Evolutionary conservation across 2,888 invertebrate genomes (phyloP).

Genomic region (Schizaphis graminum): DNA sequence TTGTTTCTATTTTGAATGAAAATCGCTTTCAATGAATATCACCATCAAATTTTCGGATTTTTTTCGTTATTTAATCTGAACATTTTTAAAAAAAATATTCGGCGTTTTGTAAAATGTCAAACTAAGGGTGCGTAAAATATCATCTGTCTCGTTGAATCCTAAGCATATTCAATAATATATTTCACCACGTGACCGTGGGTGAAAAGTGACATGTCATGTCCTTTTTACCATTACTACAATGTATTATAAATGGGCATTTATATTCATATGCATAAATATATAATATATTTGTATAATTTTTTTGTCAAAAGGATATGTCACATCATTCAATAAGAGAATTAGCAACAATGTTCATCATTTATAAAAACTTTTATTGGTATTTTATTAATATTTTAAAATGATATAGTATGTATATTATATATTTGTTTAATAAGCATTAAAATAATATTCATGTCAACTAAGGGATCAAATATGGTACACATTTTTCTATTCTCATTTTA

Average conservation of each 20-base stretch:
- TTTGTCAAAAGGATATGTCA: conserved; percentile 26
- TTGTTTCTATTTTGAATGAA: conserved; percentile 18
- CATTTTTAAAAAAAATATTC: neutral
- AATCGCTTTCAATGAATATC: neutral
- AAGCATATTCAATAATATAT: conserved; percentile 50
- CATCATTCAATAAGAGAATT: conserved; percentile 31
- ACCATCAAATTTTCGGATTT: neutral
- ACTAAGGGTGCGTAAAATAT: conserved; percentile 47
- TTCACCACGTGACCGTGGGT: conserved; percentile 16
- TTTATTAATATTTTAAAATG: neutral
- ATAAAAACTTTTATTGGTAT: neutral
- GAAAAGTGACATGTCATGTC: conserved; percentile 42
- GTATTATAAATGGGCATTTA: conserved; percentile 50
- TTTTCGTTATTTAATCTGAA: neutral
- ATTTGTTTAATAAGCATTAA: neutral
- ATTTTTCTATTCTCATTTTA: neutral
- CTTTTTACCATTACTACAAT: conserved; percentile 42
- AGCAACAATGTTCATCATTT: neutral
- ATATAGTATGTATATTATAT: neutral
- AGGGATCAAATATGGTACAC: neutral
- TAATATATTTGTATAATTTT: neutral
- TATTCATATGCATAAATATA: conserved; percentile 21
- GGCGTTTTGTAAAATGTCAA: conserved; percentile 50
- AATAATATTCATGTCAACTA: neutral
- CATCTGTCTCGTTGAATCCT: conserved; percentile 47